Evolutionary conservation across 2,113 vertebrate genomes (phyloP).

Genomic region (Syrmaticus mikado): DNA sequence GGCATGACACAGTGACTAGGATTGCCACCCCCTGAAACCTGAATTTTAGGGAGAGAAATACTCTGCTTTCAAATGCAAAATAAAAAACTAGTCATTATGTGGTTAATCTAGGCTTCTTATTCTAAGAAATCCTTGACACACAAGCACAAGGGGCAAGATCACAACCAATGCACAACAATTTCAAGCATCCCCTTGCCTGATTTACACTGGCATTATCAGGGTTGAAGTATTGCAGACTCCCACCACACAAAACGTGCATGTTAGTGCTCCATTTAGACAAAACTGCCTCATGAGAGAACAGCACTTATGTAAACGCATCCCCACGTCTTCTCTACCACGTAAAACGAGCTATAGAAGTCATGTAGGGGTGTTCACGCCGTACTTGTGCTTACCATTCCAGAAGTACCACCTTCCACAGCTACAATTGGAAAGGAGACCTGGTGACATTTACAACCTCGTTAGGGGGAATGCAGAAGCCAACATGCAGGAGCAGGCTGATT

Average conservation of each 20-base stretch:
- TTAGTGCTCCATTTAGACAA: background rate
- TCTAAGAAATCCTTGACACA: background rate
- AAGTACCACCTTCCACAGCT: background rate
- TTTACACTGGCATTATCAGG: background rate
- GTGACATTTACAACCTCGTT: background rate
- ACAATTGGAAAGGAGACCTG: background rate
- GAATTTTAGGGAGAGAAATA: background rate
- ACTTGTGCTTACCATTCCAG: background rate
- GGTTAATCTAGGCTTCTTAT: background rate
- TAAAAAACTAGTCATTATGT: background rate
- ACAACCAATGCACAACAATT: background rate
- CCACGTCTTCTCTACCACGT: background rate
- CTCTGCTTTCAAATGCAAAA: background rate
- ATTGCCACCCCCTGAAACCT: background rate
- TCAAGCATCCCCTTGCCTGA: background rate
- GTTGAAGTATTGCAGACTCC: background rate
- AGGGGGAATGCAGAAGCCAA: background rate
- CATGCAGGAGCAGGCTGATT: background rate
- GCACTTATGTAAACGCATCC: background rate
- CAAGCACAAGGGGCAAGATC: background rate
- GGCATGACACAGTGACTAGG: background rate
- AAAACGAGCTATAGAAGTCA: background rate
- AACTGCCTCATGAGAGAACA: background rate
- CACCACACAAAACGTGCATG: background rate
- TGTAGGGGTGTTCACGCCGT: background rate